A percentile compares a stretch with the other conserved stretches of the same genome.
These are phyloP conservation scores for Rhinichthys osculus DNA, from an alignment of 2,797 vertebrate genomes.

Conservation along the genomic window DNA sequence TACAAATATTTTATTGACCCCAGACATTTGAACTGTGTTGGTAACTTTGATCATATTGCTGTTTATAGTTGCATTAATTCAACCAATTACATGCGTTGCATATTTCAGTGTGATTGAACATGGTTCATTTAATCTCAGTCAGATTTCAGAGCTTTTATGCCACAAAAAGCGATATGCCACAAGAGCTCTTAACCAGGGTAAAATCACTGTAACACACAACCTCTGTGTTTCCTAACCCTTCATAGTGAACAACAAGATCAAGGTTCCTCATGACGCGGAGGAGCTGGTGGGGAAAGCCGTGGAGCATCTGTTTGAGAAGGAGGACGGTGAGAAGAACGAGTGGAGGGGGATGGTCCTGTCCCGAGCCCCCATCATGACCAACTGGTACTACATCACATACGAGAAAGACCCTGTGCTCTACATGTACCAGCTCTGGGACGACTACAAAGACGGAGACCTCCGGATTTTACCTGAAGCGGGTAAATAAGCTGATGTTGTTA, in stretches of 20 bases:
- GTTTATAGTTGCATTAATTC: too few species aligned
- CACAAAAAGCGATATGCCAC: not conserved
- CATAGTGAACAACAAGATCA: constrained; percentile 84
- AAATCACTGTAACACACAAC: not conserved
- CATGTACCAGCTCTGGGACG: constrained; percentile 88
- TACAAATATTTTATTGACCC: too few species aligned
- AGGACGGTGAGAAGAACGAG: constrained; percentile 85
- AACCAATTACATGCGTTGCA: too few species aligned
- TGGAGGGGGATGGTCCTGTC: constrained; percentile 88
- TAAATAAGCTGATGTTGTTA: constrained; percentile 44
- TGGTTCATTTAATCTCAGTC: too few species aligned
- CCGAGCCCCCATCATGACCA: constrained; percentile 85
- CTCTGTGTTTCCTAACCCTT: constrained; percentile 7
- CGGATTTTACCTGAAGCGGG: constrained; percentile 84
- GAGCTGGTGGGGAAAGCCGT: constrained; percentile 85
- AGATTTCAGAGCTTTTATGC: not conserved
- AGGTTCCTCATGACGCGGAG: constrained; percentile 80
- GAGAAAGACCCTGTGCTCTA: constrained; percentile 87
- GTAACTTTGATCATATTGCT: too few species aligned
- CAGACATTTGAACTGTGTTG: too few species aligned
- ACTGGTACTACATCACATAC: constrained; percentile 89
- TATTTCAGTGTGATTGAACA: too few species aligned
- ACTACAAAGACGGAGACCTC: constrained; percentile 85
- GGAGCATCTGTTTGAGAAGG: constrained; percentile 86
- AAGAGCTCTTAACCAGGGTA: not conserved